phyloP scores from a whole-genome alignment of 2,797 vertebrate genomes.

The Cephalopachus bancanus region DNA sequence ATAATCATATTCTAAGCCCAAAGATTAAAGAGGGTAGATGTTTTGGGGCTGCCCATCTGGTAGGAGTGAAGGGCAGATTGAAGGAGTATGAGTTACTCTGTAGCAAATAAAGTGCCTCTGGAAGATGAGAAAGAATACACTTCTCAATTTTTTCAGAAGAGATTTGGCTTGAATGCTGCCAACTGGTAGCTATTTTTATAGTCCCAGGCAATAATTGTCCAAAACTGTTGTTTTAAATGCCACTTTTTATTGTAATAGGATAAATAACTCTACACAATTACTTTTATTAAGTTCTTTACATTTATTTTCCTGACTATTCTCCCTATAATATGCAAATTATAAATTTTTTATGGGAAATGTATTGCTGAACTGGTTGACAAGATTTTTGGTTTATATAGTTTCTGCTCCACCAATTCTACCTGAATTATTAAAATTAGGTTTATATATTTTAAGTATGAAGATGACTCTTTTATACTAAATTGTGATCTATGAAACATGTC shows the following conservation, averaged over 20 bases:
- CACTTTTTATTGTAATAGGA: constrained; percentile 3
- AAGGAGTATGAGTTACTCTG: background rate
- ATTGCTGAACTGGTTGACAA: background rate
- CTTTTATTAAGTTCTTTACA: constrained; percentile 41
- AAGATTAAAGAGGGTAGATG: background rate
- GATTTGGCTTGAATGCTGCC: background rate
- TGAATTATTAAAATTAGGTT: constrained; percentile 27
- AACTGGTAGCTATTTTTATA: background rate
- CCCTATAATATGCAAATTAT: background rate
- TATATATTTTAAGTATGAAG: background rate
- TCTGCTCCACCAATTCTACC: background rate
- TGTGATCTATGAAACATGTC: background rate
- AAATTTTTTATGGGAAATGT: background rate
- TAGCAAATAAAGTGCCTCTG: background rate
- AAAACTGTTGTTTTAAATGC: constrained; percentile 36
- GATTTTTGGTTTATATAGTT: constrained; percentile 16
- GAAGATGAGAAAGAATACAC: background rate
- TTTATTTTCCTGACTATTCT: background rate
- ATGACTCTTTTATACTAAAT: background rate
- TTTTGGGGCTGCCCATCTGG: background rate
- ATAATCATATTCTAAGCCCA: background rate
- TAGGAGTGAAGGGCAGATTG: background rate
- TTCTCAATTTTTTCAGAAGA: background rate
- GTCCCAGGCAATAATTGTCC: background rate
- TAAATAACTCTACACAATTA: background rate